Evolutionary conservation across 2,113 vertebrate species (phyloP), one percentile per base, ranked within the genome.

Genomic region (Perca fluviatilis): DNA sequence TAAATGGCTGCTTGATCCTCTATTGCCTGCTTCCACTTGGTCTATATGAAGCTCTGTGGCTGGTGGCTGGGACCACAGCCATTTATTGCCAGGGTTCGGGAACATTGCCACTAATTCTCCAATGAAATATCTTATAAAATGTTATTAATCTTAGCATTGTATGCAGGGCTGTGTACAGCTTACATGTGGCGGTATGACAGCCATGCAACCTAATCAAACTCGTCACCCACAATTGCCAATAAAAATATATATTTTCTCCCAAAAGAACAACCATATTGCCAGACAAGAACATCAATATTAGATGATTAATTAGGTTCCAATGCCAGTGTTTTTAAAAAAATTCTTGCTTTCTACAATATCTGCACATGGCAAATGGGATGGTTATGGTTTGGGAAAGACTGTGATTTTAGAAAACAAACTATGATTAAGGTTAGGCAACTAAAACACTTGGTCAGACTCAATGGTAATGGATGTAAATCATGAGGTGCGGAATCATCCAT

Each of bases 1-100:
- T 90, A 85, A 94, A 95, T 94, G 82, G 79, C 57, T 77, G 74
- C 77, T 89, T 86, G 88, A 93, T 91, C 82, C 66, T 83, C 71
- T 46, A 36, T 57, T 83, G 75, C 47, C 53, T 67, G 57, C 62
- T 85, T 91, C 90, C 84, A 88, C 78, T 89, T 72, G 73, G 82
- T 83, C 78, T 85, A 36, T 25, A 66, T 83, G 63, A 61, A 21
- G 62, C 81, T 73, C 16, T 69, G 53, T 67, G 66, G 62, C 4
- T 65, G 62, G 7, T 78, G 67, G 54, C 56, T 40, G 16, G 9
- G 33, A 76, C 25, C 27, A 56, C 0, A 11, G 65, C 21, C 53
- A 80, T 69, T 77, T 54, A 53, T 60, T 51, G 16, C 25, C 47
- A 8, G 65, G 58, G 30, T 71, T 76, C 53, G 36, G 23, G 23